A percentile compares a stretch with the other conserved stretches of the same genome.
Conservation (phyloP, 2,888 invertebrate genomes). For the Acronicta aceris region DNA sequence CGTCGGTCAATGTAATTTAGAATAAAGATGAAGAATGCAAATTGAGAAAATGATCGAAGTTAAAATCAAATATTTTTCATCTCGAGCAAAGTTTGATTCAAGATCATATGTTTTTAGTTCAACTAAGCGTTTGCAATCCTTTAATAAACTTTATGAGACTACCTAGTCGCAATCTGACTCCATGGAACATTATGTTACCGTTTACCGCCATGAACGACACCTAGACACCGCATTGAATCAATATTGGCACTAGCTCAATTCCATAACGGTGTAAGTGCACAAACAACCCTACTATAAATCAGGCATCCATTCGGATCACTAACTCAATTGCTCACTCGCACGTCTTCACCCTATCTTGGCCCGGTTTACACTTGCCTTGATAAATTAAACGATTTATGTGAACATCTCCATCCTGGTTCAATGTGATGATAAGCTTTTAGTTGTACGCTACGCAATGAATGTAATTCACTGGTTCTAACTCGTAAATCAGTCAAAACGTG, state of each 20-base stretch:
- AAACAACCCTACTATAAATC: conserved; percentile 30
- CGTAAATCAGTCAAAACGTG: conserved; percentile 44
- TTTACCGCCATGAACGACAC: too few relatives aligned
- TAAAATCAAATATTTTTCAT: too few relatives aligned
- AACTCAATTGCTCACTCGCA: conserved; percentile 44
- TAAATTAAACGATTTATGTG: conserved; percentile 47
- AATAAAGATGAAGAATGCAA: too few relatives aligned
- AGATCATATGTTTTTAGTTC: too few relatives aligned
- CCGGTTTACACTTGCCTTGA: conserved; percentile 46
- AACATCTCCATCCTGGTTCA: conserved; percentile 24
- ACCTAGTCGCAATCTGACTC: too few relatives aligned
- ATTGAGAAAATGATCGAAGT: too few relatives aligned
- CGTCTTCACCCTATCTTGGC: conserved; percentile 39
- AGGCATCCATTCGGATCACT: conserved; percentile 36
- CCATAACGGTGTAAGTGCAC: conserved; percentile 5
- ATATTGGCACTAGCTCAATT: background rate
- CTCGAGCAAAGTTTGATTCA: too few relatives aligned
- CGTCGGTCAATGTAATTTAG: too few relatives aligned
- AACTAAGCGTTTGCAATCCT: too few relatives aligned
- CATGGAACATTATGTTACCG: too few relatives aligned
- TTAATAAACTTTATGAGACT: too few relatives aligned
- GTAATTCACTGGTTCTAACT: conserved; percentile 18
- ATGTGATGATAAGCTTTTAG: conserved; percentile 36
- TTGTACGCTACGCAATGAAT: conserved; percentile 26
- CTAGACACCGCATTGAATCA: background rate